Evolutionary conservation across 2,797 vertebrate species (phyloP).

Genomic region (Mallotus villosus): DNA sequence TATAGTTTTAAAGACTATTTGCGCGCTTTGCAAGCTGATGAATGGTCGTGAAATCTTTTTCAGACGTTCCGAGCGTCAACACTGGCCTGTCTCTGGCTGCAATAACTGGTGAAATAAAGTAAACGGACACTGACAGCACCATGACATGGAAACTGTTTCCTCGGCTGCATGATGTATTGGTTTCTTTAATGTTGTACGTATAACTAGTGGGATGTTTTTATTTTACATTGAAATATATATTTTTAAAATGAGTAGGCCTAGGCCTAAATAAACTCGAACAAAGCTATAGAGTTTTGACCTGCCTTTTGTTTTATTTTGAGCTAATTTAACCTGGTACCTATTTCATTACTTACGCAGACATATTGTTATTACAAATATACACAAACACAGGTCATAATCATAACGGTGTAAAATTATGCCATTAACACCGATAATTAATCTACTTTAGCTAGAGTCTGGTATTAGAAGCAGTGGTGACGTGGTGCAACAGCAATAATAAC

Average conservation of each 20-base stretch:
- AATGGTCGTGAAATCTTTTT: conserved; percentile 92
- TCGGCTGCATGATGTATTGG: conserved; percentile 81
- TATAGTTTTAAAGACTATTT: conserved; percentile 96
- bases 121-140: conserved; percentile 75
- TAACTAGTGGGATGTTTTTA: background rate
- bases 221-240: background rate
- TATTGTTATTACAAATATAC: background rate
- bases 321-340: too few species aligned
- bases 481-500: too few species aligned
- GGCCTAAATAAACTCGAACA: background rate
- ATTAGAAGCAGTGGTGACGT: too few species aligned
- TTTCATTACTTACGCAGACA: background rate
- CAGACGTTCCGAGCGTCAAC: conserved; percentile 88
- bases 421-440: too few species aligned
- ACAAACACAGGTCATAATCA: too few species aligned
- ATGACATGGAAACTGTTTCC: conserved; percentile 80
- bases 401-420: too few species aligned
- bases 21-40: conserved; percentile 91
- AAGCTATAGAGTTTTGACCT: background rate
- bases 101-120: conserved; percentile 96
- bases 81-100: conserved; percentile 79
- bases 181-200: conserved; percentile 8
- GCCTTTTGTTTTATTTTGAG: background rate
- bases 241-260: background rate
- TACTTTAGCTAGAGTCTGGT: too few species aligned